Percentiles rank a stretch among this genome's conserved stretches.
These are phyloP conservation scores for Hiodon tergisus DNA, from an alignment of 2,113 vertebrate genomes.

Conservation along the genomic window DNA sequence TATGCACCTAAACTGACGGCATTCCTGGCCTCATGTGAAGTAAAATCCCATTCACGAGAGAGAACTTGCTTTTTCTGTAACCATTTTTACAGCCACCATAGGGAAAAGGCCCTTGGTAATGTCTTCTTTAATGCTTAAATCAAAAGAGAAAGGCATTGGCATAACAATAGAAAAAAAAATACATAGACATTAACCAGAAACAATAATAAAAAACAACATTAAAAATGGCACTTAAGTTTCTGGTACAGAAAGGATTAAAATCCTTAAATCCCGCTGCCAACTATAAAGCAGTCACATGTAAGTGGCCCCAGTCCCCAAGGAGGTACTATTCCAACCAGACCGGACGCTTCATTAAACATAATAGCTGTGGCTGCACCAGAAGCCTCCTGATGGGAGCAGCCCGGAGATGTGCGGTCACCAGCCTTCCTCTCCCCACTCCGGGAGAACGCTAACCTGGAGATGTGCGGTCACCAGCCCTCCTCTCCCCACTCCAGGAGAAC, in stretches of 20 bases:
- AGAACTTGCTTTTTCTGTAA: neutral
- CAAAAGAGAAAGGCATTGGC: neutral
- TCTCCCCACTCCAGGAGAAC: no score
- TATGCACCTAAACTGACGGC: neutral
- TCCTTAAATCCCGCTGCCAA: constrained; percentile 66
- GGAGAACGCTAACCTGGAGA: no score
- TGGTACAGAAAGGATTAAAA: constrained; percentile 44
- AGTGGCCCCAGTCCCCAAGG: constrained; percentile 74
- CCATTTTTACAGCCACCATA: neutral
- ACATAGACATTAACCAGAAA: constrained; percentile 4
- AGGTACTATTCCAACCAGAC: constrained; percentile 84
- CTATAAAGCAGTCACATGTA: constrained; percentile 73
- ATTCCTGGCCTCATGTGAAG: constrained; percentile 1
- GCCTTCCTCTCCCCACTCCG: constrained; percentile 22
- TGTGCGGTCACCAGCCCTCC: no score
- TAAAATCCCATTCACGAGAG: neutral
- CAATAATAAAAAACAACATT: constrained; percentile 8
- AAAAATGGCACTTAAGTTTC: constrained; percentile 10
- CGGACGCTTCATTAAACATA: constrained; percentile 91
- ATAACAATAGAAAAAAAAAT: neutral
- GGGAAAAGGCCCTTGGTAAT: neutral
- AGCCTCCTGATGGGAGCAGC: constrained; percentile 69
- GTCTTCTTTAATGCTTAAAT: no score
- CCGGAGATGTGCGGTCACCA: constrained; percentile 56
- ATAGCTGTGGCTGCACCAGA: constrained; percentile 73